These are phyloP conservation scores for Phylloscopus whistleri DNA, from an alignment of 2,113 vertebrate genomes.

Conservation along the genomic window DNA sequence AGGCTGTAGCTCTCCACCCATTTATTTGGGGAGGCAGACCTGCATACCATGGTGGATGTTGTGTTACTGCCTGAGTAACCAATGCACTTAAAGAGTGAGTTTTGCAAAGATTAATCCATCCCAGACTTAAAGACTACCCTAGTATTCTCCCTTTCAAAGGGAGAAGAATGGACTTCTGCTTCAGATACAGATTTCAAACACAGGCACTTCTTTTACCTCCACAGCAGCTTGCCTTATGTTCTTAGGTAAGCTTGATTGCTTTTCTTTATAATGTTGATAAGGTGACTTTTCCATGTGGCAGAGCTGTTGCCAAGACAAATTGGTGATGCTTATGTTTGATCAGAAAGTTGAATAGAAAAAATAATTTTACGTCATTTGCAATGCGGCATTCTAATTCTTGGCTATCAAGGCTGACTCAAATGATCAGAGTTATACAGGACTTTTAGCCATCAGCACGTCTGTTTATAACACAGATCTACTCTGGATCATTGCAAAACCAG, in stretches of 20 bases:
- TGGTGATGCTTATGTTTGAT: not conserved
- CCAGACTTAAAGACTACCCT: not conserved
- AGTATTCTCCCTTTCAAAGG: not conserved
- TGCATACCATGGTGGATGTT: accelerated
- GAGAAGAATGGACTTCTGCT: not conserved
- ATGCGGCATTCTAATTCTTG: not conserved
- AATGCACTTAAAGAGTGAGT: not conserved
- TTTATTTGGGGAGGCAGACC: not conserved
- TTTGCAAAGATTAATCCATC: not conserved
- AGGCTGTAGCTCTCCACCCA: not conserved
- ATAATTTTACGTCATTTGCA: not conserved
- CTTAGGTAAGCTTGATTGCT: not conserved
- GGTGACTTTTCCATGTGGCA: not conserved
- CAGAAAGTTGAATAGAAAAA: not conserved
- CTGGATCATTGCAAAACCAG: not conserved
- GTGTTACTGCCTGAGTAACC: not conserved
- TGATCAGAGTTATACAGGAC: not conserved
- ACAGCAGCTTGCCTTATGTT: not conserved
- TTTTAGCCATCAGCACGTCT: not conserved
- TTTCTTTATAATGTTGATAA: not conserved
- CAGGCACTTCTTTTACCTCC: not conserved
- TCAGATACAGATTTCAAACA: not conserved
- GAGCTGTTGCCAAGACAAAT: not conserved
- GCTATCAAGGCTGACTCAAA: not conserved
- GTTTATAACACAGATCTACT: not conserved